These are phyloP conservation scores for Neodiprion lecontei DNA, from an alignment of 1,140 invertebrate species.

Conservation along the genomic window DNA sequence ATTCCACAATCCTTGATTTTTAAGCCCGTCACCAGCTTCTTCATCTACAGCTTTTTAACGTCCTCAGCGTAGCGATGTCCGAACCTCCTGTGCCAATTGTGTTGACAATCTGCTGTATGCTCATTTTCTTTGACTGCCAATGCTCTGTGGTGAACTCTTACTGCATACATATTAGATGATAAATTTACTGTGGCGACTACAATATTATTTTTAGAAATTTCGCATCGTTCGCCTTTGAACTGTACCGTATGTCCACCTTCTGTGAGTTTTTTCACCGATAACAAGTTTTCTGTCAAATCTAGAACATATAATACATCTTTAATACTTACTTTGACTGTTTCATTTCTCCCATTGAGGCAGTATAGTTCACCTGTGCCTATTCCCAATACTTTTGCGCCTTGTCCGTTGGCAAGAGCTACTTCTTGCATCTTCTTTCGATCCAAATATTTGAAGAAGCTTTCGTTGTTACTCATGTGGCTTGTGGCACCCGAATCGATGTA, in stretches of 20 bases:
- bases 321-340: constrained; percentile 16
- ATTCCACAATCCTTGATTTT: constrained; percentile 21
- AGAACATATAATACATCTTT: constrained; percentile 50
- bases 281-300: constrained; percentile 48
- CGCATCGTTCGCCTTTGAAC: constrained; percentile 20
- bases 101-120: constrained; percentile 20
- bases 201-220: constrained; percentile 11
- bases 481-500: constrained; percentile 25
- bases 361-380: not conserved
- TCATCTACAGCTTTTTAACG: constrained; percentile 15
- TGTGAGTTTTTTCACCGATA: constrained; percentile 43
- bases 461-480: constrained; percentile 17
- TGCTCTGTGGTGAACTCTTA: not conserved
- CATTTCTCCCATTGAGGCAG: not conserved
- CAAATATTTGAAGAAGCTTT: constrained; percentile 14
- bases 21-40: constrained; percentile 19
- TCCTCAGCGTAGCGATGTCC: constrained; percentile 22
- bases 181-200: not conserved
- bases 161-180: not conserved
- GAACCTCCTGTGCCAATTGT: constrained; percentile 22
- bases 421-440: not conserved
- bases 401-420: not conserved
- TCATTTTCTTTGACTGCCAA: not conserved
- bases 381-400: not conserved
- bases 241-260: constrained; percentile 32